These are phyloP conservation scores for Theristicus caerulescens DNA, from an alignment of 2,113 vertebrate species.

Conservation along the genomic window DNA sequence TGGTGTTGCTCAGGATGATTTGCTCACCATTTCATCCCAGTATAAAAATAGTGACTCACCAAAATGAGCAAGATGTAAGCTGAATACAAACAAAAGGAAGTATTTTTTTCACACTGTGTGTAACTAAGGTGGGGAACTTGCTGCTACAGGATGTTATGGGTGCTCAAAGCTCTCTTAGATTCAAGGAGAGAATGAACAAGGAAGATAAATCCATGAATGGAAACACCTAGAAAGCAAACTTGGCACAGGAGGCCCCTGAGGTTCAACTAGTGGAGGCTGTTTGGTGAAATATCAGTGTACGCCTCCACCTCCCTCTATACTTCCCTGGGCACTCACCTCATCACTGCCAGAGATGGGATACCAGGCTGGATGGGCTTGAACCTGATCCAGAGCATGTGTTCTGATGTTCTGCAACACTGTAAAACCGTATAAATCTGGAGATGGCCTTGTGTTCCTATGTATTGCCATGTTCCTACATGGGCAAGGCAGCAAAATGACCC, in stretches of 20 bases:
- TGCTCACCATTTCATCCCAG: neutral
- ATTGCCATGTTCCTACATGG: neutral
- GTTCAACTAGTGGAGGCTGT: neutral
- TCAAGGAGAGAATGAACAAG: neutral
- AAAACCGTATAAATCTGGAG: neutral
- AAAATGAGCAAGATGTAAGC: neutral
- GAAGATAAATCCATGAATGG: neutral
- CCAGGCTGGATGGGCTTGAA: neutral
- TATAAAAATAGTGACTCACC: neutral
- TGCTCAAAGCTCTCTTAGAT: neutral
- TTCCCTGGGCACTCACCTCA: neutral
- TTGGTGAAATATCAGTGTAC: neutral
- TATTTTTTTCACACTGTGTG: neutral
- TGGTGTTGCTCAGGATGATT: neutral
- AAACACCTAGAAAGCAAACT: neutral
- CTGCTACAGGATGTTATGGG: neutral
- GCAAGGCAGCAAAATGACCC: neutral
- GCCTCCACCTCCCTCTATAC: neutral
- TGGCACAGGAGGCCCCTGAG: neutral
- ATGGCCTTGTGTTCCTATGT: neutral
- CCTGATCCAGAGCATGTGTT: neutral
- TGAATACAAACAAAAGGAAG: neutral
- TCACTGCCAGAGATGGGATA: neutral
- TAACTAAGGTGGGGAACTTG: neutral
- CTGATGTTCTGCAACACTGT: neutral